A percentile compares a stretch with the other conserved stretches of the same genome.
Evolutionary conservation across 2,113 vertebrate species (phyloP).

Genomic region (Takifugu flavidus): DNA sequence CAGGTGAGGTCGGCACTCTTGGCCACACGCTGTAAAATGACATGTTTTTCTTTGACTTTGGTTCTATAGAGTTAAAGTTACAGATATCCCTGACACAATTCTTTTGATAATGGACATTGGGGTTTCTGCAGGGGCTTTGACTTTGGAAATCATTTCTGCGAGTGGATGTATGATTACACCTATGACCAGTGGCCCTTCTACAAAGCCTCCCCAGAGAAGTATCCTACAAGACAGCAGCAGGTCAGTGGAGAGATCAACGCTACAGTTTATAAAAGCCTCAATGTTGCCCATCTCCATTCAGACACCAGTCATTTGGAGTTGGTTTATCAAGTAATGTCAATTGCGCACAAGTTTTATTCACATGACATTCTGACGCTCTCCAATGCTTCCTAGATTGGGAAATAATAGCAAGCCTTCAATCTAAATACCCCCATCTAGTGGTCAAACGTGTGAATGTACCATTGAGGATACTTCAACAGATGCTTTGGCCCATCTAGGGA

Average conservation of each 20-base stretch:
- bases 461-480: neutral
- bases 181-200: slow-evolving; percentile 82
- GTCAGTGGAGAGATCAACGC: slow-evolving; percentile 51
- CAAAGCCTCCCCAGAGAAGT: slow-evolving; percentile 77
- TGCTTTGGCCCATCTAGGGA: neutral
- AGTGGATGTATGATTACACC: slow-evolving; percentile 91
- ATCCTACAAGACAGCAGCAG: slow-evolving; percentile 84
- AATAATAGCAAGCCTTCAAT: neutral
- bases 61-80: too few relatives aligned
- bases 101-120: neutral
- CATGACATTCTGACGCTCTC: neutral
- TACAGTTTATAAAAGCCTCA: neutral
- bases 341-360: too few relatives aligned
- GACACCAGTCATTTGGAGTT: too few relatives aligned
- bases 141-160: slow-evolving; percentile 93
- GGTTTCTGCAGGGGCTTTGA: slow-evolving; percentile 83
- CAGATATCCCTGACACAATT: too few relatives aligned
- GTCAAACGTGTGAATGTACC: slow-evolving; percentile 1
- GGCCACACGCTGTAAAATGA: neutral
- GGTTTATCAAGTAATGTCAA: too few relatives aligned
- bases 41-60: neutral
- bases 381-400: neutral
- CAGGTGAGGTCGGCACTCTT: slow-evolving; percentile 67
- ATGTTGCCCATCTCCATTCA: too few relatives aligned
- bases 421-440: slow-evolving; percentile 48